Evolutionary conservation across 2,888 invertebrate genomes (phyloP).

Genomic region (Heliconius hortense): DNA sequence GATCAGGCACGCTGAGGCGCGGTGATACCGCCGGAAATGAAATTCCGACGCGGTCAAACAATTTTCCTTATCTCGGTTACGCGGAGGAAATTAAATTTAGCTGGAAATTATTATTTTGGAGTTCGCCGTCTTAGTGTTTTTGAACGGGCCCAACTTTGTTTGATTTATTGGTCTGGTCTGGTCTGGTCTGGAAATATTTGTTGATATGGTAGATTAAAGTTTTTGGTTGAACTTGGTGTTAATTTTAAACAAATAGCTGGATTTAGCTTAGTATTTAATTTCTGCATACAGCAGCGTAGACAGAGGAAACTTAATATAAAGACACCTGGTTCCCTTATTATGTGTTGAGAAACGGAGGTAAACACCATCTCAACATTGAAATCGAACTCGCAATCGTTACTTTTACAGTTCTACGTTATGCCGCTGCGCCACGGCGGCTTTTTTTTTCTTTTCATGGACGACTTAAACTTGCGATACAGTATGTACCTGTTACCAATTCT

Average conservation of each 20-base stretch:
- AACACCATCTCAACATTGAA: neutral
- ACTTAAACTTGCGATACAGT: too few relatives aligned
- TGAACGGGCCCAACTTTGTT: neutral
- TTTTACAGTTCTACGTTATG: too few relatives aligned
- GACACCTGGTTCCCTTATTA: too few relatives aligned
- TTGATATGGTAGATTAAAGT: neutral
- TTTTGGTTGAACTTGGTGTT: too few relatives aligned
- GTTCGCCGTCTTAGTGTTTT: neutral
- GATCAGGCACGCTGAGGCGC: conserved; percentile 51
- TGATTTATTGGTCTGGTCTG: conserved; percentile 20
- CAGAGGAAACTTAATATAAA: neutral
- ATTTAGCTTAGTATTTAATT: too few relatives aligned
- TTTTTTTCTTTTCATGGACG: too few relatives aligned
- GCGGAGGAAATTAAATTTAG: conserved; percentile 42
- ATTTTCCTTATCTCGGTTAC: conserved; percentile 42
- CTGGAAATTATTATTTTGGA: conserved; percentile 15
- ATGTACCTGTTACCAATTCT: too few relatives aligned
- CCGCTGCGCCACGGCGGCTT: too few relatives aligned
- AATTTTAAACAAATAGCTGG: too few relatives aligned
- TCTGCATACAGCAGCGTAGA: neutral
- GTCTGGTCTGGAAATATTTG: conserved; percentile 1
- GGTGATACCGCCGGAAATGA: conserved; percentile 49
- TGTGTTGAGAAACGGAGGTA: neutral
- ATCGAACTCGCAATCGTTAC: too few relatives aligned
- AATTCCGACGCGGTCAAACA: conserved; percentile 56